A percentile compares a stretch with the other conserved stretches of the same genome.
phyloP scores from a whole-genome alignment of 2,797 vertebrate species.

The Gymnothorax javanicus region DNA sequence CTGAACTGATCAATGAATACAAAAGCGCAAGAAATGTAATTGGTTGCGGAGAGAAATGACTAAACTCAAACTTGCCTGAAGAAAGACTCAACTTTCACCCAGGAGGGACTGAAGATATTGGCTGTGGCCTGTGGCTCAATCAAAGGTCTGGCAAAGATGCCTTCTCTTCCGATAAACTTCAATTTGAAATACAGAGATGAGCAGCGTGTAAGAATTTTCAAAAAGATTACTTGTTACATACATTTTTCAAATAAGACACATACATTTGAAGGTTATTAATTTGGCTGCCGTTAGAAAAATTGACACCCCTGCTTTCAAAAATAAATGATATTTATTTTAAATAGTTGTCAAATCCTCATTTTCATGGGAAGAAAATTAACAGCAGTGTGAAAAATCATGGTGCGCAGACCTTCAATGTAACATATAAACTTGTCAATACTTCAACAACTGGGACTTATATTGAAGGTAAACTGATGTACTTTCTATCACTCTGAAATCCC shows the following conservation, averaged over 20 bases:
- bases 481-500: not conserved
- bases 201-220: not conserved
- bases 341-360: not conserved
- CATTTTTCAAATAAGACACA: no score
- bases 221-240: no score
- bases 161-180: not conserved
- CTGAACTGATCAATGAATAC: not conserved
- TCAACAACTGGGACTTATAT: not conserved
- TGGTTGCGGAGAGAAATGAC: not conserved
- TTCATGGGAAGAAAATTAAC: not conserved
- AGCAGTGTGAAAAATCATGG: not conserved
- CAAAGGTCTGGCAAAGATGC: not conserved
- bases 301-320: not conserved
- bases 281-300: not conserved
- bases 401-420: not conserved
- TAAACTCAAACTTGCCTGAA: not conserved
- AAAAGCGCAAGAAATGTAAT: not conserved
- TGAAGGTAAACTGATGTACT: not conserved
- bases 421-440: not conserved
- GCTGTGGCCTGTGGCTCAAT: no score
- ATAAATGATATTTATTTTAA: not conserved
- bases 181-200: not conserved
- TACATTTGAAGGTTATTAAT: no score
- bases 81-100: not conserved
- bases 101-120: not conserved